Evolutionary conservation across 1,140 invertebrate species (phyloP).

Genomic region (Drosophila suzukii): DNA sequence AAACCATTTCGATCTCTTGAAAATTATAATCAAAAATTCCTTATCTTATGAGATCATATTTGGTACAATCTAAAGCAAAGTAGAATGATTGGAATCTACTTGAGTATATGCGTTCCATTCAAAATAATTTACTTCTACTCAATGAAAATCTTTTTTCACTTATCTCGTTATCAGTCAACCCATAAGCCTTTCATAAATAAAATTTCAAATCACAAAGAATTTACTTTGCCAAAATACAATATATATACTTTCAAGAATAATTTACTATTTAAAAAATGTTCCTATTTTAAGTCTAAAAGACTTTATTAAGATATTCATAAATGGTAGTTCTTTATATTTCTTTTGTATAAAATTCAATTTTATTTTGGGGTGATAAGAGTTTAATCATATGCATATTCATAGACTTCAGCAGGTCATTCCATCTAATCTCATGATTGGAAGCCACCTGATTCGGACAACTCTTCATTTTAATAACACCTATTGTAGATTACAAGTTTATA

Average conservation of each 20-base stretch:
- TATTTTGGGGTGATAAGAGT: background rate
- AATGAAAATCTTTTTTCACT: constrained; percentile 21
- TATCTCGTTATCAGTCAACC: constrained; percentile 17
- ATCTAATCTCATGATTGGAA: background rate
- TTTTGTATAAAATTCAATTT: background rate
- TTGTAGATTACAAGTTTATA: background rate
- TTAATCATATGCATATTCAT: background rate
- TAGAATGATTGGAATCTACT: constrained; percentile 5
- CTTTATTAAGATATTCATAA: background rate
- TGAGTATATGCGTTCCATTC: constrained; percentile 4
- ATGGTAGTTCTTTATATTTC: background rate
- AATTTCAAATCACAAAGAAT: background rate
- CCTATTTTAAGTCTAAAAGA: background rate
- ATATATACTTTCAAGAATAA: background rate
- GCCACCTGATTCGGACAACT: background rate
- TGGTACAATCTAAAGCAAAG: background rate
- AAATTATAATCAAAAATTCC: background rate
- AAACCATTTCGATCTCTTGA: background rate
- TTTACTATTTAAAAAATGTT: background rate
- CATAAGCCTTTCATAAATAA: too few species aligned
- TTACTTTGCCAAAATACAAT: background rate
- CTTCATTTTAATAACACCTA: background rate
- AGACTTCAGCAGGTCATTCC: background rate
- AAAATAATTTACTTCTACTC: constrained; percentile 29
- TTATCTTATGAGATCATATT: background rate